These are phyloP conservation scores for Oligia fasciuncula DNA, from an alignment of 2,888 invertebrate genomes.

Conservation along the genomic window DNA sequence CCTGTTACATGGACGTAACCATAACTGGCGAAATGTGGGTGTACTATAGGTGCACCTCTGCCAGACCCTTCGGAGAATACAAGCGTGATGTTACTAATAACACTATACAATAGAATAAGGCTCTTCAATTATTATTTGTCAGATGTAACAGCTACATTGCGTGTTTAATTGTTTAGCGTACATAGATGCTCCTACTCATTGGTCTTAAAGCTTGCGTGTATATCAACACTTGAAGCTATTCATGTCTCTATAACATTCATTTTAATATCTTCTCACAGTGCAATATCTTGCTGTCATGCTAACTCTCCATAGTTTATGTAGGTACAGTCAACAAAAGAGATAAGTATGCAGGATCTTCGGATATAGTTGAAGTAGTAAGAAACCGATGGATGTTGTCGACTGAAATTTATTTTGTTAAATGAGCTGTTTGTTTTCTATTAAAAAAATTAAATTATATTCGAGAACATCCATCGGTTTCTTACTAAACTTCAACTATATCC, in stretches of 20 bases:
- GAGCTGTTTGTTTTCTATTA: too few species aligned
- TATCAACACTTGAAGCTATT: conserved; percentile 40
- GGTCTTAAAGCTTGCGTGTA: conserved; percentile 46
- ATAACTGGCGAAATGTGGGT: not conserved
- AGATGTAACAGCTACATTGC: conserved; percentile 16
- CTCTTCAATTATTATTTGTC: not conserved
- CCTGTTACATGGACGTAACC: not conserved
- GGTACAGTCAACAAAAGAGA: too few species aligned
- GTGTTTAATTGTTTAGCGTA: conserved; percentile 10
- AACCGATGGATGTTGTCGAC: too few species aligned
- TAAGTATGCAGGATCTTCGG: too few species aligned
- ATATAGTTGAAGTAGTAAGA: too few species aligned
- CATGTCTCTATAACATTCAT: conserved; percentile 9
- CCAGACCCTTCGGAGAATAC: fast-evolving
- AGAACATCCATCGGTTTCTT: too few species aligned
- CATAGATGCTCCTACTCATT: conserved; percentile 1
- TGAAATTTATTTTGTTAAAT: too few species aligned
- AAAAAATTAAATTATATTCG: too few species aligned
- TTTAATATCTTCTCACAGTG: conserved; percentile 14
- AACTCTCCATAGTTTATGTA: not conserved
- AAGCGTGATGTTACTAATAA: not conserved
- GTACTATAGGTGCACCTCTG: not conserved
- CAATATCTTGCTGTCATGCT: conserved; percentile 35
- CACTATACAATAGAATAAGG: not conserved
- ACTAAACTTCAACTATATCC: too few species aligned